A percentile compares a stretch with the other conserved stretches of the same genome.
Conservation (phyloP, 2,888 invertebrate genomes). For the Drosophila quinaria region DNA sequence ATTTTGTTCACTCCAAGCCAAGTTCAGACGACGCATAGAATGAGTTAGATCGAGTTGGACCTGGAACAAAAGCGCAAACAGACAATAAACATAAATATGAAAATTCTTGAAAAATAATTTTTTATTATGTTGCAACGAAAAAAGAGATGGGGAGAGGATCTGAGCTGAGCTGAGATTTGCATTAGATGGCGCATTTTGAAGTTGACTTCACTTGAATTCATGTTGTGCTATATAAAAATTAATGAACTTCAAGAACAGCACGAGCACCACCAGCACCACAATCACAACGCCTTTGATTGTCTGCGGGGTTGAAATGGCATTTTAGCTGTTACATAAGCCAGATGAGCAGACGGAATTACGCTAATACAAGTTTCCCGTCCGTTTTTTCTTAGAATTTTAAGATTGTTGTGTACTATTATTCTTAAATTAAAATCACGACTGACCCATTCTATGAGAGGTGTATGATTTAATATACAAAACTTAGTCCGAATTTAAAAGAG, state of each 20-base stretch:
- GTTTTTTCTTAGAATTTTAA: too few relatives aligned
- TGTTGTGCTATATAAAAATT: slow-evolving; percentile 66
- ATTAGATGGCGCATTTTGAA: slow-evolving; percentile 40
- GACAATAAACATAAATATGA: slow-evolving; percentile 52
- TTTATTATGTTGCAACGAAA: slow-evolving; percentile 63
- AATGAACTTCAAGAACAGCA: slow-evolving; percentile 66
- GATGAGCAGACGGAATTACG: slow-evolving; percentile 67
- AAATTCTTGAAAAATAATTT: slow-evolving; percentile 54
- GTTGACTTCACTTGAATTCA: slow-evolving; percentile 54
- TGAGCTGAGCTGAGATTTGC: slow-evolving; percentile 63
- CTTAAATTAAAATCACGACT: too few relatives aligned
- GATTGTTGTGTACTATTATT: too few relatives aligned
- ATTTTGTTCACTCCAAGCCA: slow-evolving; percentile 17
- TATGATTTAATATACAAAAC: too few relatives aligned
- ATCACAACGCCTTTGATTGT: slow-evolving; percentile 13
- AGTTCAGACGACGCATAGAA: slow-evolving; percentile 11
- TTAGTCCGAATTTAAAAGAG: too few relatives aligned
- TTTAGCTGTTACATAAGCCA: slow-evolving; percentile 54
- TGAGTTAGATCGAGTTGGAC: neutral
- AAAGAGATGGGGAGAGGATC: slow-evolving; percentile 30
- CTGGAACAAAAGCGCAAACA: neutral
- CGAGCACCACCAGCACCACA: slow-evolving; percentile 9
- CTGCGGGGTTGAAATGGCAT: slow-evolving; percentile 18
- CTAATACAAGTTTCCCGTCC: slow-evolving; percentile 58
- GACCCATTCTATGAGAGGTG: too few relatives aligned